These are phyloP conservation scores for Globodera rostochiensis DNA, from an alignment of 1,140 invertebrate species.

Conservation along the genomic window DNA sequence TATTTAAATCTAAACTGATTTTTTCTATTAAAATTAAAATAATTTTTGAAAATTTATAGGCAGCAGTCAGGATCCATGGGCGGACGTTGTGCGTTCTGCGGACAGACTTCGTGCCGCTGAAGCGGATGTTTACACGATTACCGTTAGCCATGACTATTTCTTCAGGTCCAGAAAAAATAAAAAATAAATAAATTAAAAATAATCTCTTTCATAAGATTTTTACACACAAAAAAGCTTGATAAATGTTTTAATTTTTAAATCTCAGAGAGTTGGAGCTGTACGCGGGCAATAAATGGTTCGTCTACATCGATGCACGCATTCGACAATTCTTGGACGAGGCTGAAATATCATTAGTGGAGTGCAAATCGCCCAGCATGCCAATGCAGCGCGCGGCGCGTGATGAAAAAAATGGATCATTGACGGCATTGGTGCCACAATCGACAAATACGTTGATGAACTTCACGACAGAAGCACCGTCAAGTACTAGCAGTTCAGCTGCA, in stretches of 20 bases:
- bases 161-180: constrained; percentile 37
- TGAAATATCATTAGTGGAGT: constrained; percentile 47
- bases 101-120: constrained; percentile 34
- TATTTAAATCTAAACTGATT: not conserved
- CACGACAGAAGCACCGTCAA: not conserved
- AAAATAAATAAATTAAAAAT: not conserved
- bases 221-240: not conserved
- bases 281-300: constrained; percentile 60
- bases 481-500: not conserved
- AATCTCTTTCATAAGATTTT: constrained; percentile 27
- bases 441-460: not conserved
- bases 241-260: too few relatives aligned
- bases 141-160: constrained; percentile 53
- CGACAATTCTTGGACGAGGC: constrained; percentile 58
- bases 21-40: constrained; percentile 9
- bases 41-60: constrained; percentile 17
- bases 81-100: constrained; percentile 47
- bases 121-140: constrained; percentile 52
- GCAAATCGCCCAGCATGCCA: constrained; percentile 24
- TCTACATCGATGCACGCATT: constrained; percentile 58
- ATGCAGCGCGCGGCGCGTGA: not conserved
- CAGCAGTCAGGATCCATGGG: constrained; percentile 53
- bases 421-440: not conserved
- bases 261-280: constrained; percentile 57
- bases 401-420: not conserved